Percentiles rank a stretch among this genome's conserved stretches.
phyloP scores from a whole-genome alignment of 2,113 vertebrate genomes.

The Cyphomyrus plagiostoma region DNA sequence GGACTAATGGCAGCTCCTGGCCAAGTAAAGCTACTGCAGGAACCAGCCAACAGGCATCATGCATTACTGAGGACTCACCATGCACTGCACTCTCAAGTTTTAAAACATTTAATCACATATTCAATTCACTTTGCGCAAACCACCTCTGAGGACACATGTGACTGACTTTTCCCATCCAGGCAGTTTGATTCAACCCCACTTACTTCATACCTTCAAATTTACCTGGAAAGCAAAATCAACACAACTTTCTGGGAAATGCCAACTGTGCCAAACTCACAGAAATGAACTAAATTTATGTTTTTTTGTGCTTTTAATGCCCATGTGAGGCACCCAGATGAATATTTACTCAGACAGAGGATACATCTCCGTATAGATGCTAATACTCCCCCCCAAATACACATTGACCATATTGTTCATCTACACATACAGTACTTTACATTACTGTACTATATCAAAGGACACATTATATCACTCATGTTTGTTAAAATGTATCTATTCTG shows the following conservation, averaged over 20 bases:
- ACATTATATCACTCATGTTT: background rate
- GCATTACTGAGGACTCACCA: background rate
- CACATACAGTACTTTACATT: background rate
- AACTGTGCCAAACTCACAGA: background rate
- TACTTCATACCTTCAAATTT: constrained; percentile 59
- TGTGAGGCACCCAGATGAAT: background rate
- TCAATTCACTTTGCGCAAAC: background rate
- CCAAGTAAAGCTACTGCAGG: background rate
- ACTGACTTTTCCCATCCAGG: constrained; percentile 18
- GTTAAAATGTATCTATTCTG: background rate
- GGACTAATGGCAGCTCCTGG: background rate
- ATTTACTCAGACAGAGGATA: background rate
- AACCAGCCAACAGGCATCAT: background rate
- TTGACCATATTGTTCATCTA: background rate
- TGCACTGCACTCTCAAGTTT: background rate
- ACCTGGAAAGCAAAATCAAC: constrained; percentile 48
- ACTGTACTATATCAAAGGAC: background rate
- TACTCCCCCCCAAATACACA: background rate
- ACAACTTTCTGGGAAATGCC: constrained; percentile 4
- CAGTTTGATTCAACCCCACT: constrained; percentile 24
- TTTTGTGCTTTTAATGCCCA: background rate
- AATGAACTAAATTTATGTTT: background rate
- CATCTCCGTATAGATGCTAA: background rate
- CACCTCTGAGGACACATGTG: background rate
- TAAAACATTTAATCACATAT: background rate